A percentile compares a stretch with the other conserved stretches of the same genome.
Evolutionary conservation across 1,140 invertebrate genomes (phyloP).

Genomic region (Drosophila saltans): DNA sequence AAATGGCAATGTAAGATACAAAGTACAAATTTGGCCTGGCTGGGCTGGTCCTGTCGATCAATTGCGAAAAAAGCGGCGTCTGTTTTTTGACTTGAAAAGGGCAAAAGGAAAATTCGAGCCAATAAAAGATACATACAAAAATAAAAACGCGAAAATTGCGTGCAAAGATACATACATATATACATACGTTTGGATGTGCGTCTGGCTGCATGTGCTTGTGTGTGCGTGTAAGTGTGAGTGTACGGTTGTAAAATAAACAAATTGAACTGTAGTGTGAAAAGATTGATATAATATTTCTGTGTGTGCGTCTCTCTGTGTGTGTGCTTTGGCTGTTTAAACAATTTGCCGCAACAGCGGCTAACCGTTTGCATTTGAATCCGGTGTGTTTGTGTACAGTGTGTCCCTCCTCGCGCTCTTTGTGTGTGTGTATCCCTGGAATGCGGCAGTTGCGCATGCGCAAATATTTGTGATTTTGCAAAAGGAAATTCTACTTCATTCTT

Average conservation of each 20-base stretch:
- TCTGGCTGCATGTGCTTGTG: conserved; percentile 16
- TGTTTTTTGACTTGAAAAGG: conserved; percentile 60
- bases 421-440: conserved; percentile 63
- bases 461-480: conserved; percentile 64
- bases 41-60: conserved; percentile 13
- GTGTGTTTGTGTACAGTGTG: conserved; percentile 12
- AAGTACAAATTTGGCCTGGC: conserved; percentile 9
- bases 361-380: conserved; percentile 17
- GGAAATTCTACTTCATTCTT: conserved; percentile 13
- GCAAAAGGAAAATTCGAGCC: conserved; percentile 70
- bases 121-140: conserved; percentile 80
- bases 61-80: conserved; percentile 32
- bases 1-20: conserved; percentile 14
- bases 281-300: conserved; percentile 32
- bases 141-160: conserved; percentile 70
- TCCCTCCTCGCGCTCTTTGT: conserved; percentile 1
- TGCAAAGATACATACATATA: conserved; percentile 38
- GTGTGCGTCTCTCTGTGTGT: conserved; percentile 1
- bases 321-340: conserved; percentile 56
- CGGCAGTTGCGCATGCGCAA: conserved; percentile 68
- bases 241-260: conserved; percentile 50
- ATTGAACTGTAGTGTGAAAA: conserved; percentile 59
- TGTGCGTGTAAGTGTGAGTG: conserved; percentile 31
- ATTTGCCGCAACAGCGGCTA: conserved; percentile 61
- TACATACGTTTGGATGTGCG: conserved; percentile 18